Base-by-base conservation (phyloP, 2,888 invertebrate species). In the Phengaris alcon region DNA sequence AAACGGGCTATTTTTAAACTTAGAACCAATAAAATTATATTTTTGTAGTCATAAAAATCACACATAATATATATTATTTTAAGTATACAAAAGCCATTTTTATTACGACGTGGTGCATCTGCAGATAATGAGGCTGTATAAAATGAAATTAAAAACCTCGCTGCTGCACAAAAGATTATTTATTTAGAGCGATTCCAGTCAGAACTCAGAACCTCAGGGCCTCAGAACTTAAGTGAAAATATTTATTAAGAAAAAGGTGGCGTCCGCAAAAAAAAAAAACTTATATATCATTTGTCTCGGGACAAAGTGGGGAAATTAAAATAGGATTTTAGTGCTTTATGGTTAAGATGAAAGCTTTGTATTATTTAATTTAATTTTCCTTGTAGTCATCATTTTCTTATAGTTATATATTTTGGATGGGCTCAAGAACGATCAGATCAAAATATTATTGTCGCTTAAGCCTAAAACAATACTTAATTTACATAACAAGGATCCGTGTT, bases 81-180 rank as follows among this genome's bases (percentile, higher is more conserved):
- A 10, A 35, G 10, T 22, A 22, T 22, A 12, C 59, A 52, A 12
- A 9, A 10, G 59, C 22, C 59, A 59, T 35, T 59, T 59, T 59
- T 44, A 64, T 44, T 13, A 54, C 52, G 5, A 54, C 3, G 35
- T 35, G 2, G 52, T 52, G 52, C 72, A 72, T 52, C 52, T 51
- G 35, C 13, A 51, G 72, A 52, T 22, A 72, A 72, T 51, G 52
- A 15, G 54, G 15, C 70, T 9, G 12, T 64, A 64, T 15, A 52
- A 54, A 72, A 51, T 22, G 12, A 54, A 72, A 51, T 72, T 22
- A 54, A 72, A 72, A 72, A 35, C 48, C 52, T 0, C 35, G 13
- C 13, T 6, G 22, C 22, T 35, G 72, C 72, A 72, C 72, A 72
- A 72, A 54, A 72, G 72, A 52, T 72, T 72, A 72, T 72, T 72